Evolutionary conservation across 2,797 vertebrate genomes (phyloP), one percentile per base, ranked within the genome.

Genomic region (Sarcophilus harrisii): DNA sequence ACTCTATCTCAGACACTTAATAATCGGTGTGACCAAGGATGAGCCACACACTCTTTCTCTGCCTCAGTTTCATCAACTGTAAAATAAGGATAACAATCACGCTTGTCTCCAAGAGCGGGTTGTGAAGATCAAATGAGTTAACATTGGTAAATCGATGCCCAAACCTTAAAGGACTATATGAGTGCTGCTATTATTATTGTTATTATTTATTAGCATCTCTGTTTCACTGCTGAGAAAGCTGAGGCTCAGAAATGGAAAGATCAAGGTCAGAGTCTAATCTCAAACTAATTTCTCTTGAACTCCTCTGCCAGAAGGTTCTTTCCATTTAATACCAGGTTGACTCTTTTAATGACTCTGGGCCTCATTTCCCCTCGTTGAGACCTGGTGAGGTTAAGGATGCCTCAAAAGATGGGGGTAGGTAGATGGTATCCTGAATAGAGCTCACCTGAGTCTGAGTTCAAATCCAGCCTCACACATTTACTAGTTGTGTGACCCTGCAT

Each of bases 1-100:
- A 54, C 55, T 13, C 0, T 3, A 6, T 38, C 32, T 38, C 81
- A 4, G 52, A 32, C 57, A 1, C 3, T 0, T 49, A 3, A 24
- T 21, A 55, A 6, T 52, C 29, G 0, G 66, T 58, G 73, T 32
- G 49, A 58, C 58, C 62, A 28, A 29, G 0, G 81, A n/a, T 5
- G 91, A 28, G 8, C 1, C 3, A 10, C 49, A 11, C 0, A 45
- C 9, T 3, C 0, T 10, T 90, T 49, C 95, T 0, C 11, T 8
- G 38, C 30, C n/a, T 2, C 16, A 58, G 92, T 60, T 8, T n/a
- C 92, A 12, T 49, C 45, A 1, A 16, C 58, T 1, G 16, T 30
- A 81, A 21, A 1, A 18, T 0, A 16, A 13, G 38, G 87, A 58
- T 13, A 13, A 29, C 0, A 6, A n/a, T 2, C 8, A 90, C 3